These are phyloP conservation scores for Tursiops truncatus DNA, from an alignment of 2,113 vertebrate species.

Conservation along the genomic window DNA sequence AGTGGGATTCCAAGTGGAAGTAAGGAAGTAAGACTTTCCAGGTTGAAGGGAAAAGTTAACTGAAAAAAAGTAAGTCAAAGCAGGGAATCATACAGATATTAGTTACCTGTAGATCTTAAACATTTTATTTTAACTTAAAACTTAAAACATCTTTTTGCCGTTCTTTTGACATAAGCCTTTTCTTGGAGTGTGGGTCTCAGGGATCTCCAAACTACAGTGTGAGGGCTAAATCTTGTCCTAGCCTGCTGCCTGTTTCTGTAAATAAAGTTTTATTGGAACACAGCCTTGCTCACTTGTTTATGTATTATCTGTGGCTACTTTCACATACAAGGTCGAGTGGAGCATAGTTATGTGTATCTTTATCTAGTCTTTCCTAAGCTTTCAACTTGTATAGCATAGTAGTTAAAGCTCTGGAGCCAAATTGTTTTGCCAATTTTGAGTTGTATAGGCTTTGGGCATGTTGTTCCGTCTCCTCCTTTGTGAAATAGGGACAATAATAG, in stretches of 20 bases:
- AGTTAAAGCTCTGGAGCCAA: slow-evolving; percentile 5
- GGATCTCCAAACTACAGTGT: neutral
- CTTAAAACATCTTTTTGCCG: neutral
- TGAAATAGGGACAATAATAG: slow-evolving; percentile 27
- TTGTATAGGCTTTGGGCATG: neutral
- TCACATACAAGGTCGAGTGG: neutral
- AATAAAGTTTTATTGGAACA: slow-evolving; percentile 28
- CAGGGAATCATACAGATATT: neutral
- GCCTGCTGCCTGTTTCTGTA: slow-evolving; percentile 22
- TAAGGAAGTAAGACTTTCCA: neutral
- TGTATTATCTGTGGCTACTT: neutral
- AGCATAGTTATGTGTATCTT: neutral
- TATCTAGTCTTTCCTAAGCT: slow-evolving; percentile 28
- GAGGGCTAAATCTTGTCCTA: neutral
- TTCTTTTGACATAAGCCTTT: slow-evolving; percentile 25
- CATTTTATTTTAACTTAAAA: slow-evolving; percentile 25
- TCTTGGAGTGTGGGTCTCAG: neutral
- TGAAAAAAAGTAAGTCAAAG: slow-evolving; percentile 25
- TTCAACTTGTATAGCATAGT: neutral
- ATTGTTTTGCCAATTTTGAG: neutral
- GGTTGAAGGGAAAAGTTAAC: neutral
- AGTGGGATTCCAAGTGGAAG: slow-evolving; percentile 1
- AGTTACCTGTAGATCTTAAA: neutral
- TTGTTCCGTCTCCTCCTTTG: slow-evolving; percentile 38
- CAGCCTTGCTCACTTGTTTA: neutral